phyloP scores from a whole-genome alignment of 1,140 invertebrate genomes.

The Neodiprion fabricii region DNA sequence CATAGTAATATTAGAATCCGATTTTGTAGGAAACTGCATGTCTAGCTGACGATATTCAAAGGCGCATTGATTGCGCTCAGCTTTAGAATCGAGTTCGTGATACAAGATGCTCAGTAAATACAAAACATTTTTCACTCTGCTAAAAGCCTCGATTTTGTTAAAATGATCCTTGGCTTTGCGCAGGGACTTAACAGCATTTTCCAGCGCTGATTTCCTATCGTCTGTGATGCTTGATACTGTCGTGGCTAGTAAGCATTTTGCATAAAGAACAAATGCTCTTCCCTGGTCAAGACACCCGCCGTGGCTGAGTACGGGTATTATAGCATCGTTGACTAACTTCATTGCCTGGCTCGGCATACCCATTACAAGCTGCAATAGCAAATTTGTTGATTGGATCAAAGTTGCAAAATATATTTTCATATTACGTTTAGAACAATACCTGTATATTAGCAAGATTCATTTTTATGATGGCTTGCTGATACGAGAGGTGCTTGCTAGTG shows the following conservation, averaged over 20 bases:
- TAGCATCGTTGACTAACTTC: slow-evolving; percentile 70
- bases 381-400: slow-evolving; percentile 22
- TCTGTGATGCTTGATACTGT: slow-evolving; percentile 54
- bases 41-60: slow-evolving; percentile 75
- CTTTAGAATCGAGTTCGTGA: slow-evolving; percentile 69
- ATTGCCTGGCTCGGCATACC: slow-evolving; percentile 77
- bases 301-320: slow-evolving; percentile 77
- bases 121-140: slow-evolving; percentile 74
- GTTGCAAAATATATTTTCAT: slow-evolving; percentile 10
- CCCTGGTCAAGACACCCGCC: slow-evolving; percentile 83
- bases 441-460: slow-evolving; percentile 79
- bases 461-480: slow-evolving; percentile 75
- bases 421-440: slow-evolving; percentile 45
- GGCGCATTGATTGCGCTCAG: slow-evolving; percentile 75
- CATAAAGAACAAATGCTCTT: slow-evolving; percentile 69
- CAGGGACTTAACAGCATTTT: slow-evolving; percentile 71
- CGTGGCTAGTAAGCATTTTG: slow-evolving; percentile 73
- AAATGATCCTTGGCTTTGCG: slow-evolving; percentile 73
- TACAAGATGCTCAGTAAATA: slow-evolving; percentile 70
- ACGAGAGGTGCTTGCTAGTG: slow-evolving; percentile 75
- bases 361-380: slow-evolving; percentile 69
- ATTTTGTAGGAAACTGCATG: slow-evolving; percentile 67
- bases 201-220: slow-evolving; percentile 62
- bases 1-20: slow-evolving; percentile 36
- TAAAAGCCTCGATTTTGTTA: slow-evolving; percentile 74